phyloP scores from a whole-genome alignment of 2,113 vertebrate genomes.

The Phylloscopus trochiloides region DNA sequence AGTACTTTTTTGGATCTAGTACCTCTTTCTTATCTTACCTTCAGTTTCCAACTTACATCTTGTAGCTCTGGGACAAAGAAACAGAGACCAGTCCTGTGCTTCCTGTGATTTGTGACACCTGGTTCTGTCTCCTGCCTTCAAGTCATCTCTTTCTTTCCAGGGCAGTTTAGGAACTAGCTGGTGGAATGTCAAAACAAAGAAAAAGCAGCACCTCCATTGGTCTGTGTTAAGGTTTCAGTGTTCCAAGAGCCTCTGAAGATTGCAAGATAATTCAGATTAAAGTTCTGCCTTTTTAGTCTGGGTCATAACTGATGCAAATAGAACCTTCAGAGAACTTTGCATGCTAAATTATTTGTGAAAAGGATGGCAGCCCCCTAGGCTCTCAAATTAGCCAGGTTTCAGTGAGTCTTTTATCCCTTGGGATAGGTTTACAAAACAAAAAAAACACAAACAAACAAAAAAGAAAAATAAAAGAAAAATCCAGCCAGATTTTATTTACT shows the following conservation, averaged over 20 bases:
- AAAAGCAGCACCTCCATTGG: not conserved
- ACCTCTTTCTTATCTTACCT: not conserved
- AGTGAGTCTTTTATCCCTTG: not conserved
- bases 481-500: not conserved
- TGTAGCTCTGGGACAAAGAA: not conserved
- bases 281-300: not conserved
- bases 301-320: not conserved
- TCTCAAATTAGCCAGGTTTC: not conserved
- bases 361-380: not conserved
- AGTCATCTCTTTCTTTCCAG: not conserved
- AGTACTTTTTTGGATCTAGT: not conserved
- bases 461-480: not conserved
- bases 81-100: not conserved
- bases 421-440: not conserved
- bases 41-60: not conserved
- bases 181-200: not conserved
- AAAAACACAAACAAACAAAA: not conserved
- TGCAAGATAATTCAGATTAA: not conserved
- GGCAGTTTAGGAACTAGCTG: not conserved
- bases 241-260: not conserved
- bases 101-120: not conserved
- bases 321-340: not conserved
- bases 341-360: not conserved
- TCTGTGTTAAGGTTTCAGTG: not conserved
- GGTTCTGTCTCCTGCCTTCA: not conserved